A percentile compares a stretch with the other conserved stretches of the same genome.
phyloP scores from a whole-genome alignment of 2,888 invertebrate species.

The Dorcus parallelipipedus region DNA sequence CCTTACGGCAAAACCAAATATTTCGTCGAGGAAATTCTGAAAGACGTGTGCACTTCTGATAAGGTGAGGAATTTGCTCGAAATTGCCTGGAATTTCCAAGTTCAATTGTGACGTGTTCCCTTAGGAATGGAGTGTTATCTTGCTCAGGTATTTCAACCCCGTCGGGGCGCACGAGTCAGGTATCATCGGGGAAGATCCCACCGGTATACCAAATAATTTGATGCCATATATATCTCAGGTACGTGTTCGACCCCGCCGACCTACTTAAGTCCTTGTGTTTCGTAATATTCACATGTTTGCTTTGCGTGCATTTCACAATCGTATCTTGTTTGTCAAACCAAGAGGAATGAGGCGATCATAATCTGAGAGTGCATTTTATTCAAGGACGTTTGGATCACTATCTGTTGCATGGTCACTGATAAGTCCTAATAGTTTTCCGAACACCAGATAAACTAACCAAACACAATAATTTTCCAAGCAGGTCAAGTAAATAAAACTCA shows the following conservation, averaged over 20 bases:
- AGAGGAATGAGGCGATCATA: no score
- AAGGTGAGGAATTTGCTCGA: slow-evolving; percentile 51
- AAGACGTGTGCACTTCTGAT: slow-evolving; percentile 77
- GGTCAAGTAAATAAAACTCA: no score
- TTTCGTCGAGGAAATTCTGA: slow-evolving; percentile 91
- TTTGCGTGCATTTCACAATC: no score
- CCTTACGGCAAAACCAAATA: slow-evolving; percentile 93
- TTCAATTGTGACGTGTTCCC: slow-evolving; percentile 25
- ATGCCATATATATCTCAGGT: slow-evolving; percentile 90
- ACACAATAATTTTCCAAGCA: no score
- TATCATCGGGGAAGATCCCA: slow-evolving; percentile 87
- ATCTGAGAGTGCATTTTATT: background rate
- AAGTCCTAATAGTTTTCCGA: no score
- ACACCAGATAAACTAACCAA: no score
- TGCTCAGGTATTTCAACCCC: slow-evolving; percentile 91
- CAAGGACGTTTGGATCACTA: background rate
- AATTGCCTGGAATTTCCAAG: slow-evolving; percentile 3
- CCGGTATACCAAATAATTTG: slow-evolving; percentile 87
- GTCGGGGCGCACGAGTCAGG: slow-evolving; percentile 92
- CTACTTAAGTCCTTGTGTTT: no score
- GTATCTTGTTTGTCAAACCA: no score
- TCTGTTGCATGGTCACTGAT: no score
- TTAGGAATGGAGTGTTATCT: slow-evolving; percentile 75
- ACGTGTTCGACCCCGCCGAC: slow-evolving; percentile 3
- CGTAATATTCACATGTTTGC: no score